Conservation (phyloP, 2,888 invertebrate species). For the Augiades crinisus region DNA sequence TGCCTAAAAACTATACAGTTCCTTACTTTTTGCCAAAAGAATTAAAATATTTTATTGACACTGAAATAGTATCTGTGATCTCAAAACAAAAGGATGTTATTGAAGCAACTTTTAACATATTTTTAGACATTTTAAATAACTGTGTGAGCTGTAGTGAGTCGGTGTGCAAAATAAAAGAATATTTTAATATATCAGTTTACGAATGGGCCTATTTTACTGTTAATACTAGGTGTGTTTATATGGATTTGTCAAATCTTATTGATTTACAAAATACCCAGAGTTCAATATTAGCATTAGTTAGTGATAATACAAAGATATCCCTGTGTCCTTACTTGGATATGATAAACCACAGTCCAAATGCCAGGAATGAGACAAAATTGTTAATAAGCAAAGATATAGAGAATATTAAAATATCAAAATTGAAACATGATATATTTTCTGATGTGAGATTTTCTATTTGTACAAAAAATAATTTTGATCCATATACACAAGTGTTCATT, state of each 20-base stretch:
- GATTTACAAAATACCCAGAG: slow-evolving; percentile 66
- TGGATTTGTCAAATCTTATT: slow-evolving; percentile 76
- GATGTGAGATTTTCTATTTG: slow-evolving; percentile 70
- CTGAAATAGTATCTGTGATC: slow-evolving; percentile 76
- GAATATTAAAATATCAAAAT: slow-evolving; percentile 49
- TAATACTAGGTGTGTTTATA: slow-evolving; percentile 92
- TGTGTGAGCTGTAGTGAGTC: slow-evolving; percentile 52
- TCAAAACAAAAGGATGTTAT: slow-evolving; percentile 75
- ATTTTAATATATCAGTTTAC: slow-evolving; percentile 80
- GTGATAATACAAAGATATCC: slow-evolving; percentile 85
- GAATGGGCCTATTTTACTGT: slow-evolving; percentile 92
- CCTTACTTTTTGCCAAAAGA: slow-evolving; percentile 84
- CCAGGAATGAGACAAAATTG: slow-evolving; percentile 78
- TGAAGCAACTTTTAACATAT: slow-evolving; percentile 63
- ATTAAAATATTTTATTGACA: slow-evolving; percentile 80
- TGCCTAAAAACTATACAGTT: slow-evolving; percentile 85
- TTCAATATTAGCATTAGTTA: slow-evolving; percentile 63
- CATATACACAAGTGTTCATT: slow-evolving; percentile 91
- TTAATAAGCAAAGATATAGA: slow-evolving; percentile 54
- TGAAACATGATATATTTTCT: slow-evolving; percentile 57
- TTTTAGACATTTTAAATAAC: slow-evolving; percentile 65
- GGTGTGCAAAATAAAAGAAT: slow-evolving; percentile 60
- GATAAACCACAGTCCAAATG: slow-evolving; percentile 90
- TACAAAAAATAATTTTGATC: slow-evolving; percentile 77
- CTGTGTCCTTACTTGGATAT: slow-evolving; percentile 94